Conservation (phyloP, 2,113 vertebrate species). For the Bubo bubo region DNA sequence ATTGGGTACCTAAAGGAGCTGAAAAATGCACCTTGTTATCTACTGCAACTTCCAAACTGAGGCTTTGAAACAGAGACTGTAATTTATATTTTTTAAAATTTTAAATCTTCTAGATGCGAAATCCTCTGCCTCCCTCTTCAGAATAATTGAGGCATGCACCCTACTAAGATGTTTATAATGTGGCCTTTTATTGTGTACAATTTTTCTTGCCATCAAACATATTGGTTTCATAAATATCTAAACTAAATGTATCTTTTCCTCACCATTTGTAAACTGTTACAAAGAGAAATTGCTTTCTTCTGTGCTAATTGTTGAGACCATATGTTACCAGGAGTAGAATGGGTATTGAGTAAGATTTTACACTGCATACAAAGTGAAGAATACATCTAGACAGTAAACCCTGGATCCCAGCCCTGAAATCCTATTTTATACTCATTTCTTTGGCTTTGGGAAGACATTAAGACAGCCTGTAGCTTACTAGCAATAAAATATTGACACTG, state of each 20-base stretch:
- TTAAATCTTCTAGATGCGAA: neutral
- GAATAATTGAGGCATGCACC: neutral
- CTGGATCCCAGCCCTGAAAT: slow-evolving; percentile 40
- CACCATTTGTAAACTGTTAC: neutral
- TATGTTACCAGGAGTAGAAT: slow-evolving; percentile 15
- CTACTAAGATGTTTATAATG: neutral
- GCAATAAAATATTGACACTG: slow-evolving; percentile 57
- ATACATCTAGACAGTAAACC: slow-evolving; percentile 7
- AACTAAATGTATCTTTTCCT: neutral
- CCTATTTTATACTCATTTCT: slow-evolving; percentile 18
- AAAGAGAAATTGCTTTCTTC: neutral
- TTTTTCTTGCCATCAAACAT: neutral
- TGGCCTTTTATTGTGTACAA: neutral
- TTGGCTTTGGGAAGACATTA: slow-evolving; percentile 47
- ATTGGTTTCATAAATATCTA: neutral
- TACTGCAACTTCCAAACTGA: neutral
- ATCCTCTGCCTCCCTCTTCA: neutral
- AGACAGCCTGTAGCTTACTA: slow-evolving; percentile 21
- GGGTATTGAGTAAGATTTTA: slow-evolving; percentile 18
- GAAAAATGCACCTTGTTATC: neutral
- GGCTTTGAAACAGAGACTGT: neutral
- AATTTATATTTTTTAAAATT: neutral
- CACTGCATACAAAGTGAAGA: slow-evolving; percentile 9
- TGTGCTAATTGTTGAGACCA: slow-evolving; percentile 35
- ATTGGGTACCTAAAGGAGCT: neutral